phyloP scores from a whole-genome alignment of 2,797 vertebrate species.

The Siniperca obscura region DNA sequence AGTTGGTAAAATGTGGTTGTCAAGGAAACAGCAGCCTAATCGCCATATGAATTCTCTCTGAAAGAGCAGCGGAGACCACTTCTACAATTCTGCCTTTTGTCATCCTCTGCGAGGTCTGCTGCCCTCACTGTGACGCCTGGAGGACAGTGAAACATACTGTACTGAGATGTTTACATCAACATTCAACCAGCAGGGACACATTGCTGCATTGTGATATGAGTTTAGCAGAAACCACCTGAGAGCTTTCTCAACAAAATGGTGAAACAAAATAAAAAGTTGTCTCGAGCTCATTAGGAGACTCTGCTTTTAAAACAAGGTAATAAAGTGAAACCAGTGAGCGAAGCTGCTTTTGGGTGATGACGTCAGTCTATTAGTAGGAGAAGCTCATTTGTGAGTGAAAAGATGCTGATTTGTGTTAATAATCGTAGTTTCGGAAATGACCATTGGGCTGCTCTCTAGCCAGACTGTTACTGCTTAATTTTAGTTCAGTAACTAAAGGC shows the following conservation, averaged over 20 bases:
- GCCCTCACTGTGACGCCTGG: constrained; percentile 21
- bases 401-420: neutral
- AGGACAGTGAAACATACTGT: neutral
- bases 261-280: constrained; percentile 3
- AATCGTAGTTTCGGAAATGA: neutral
- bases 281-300: neutral
- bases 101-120: constrained; percentile 28
- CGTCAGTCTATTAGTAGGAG: neutral
- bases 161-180: constrained; percentile 30
- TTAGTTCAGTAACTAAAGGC: neutral
- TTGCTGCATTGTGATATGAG: neutral
- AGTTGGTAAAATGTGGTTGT: constrained; percentile 69
- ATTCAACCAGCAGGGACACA: constrained; percentile 1
- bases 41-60: constrained; percentile 55
- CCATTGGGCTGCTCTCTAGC: too few species aligned
- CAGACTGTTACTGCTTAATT: neutral
- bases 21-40: constrained; percentile 74
- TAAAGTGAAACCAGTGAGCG: neutral
- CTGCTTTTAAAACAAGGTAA: constrained; percentile 3
- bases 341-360: neutral
- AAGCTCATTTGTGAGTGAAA: neutral
- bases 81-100: constrained; percentile 25
- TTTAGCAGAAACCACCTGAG: neutral
- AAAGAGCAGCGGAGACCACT: constrained; percentile 32
- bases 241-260: constrained; percentile 1